Evolutionary conservation across 2,888 invertebrate genomes (phyloP).

Genomic region (Sialis lutaria): DNA sequence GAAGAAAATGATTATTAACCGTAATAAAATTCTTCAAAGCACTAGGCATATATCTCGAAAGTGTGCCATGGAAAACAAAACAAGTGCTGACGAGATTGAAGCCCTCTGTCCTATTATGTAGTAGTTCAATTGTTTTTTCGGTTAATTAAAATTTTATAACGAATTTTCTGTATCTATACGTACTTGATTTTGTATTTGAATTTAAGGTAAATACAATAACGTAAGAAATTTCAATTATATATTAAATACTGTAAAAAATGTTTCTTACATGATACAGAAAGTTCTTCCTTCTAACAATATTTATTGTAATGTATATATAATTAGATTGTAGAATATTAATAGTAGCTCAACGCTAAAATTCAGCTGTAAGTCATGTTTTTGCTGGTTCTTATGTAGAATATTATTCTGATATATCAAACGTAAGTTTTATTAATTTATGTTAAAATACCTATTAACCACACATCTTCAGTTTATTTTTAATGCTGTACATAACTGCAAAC

Average conservation of each 20-base stretch:
- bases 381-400: too few relatives aligned
- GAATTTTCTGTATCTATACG: background rate
- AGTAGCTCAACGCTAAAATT: too few relatives aligned
- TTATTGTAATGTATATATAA: constrained; percentile 1
- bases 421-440: too few relatives aligned
- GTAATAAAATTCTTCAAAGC: background rate
- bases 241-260: background rate
- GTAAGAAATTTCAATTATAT: background rate
- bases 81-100: background rate
- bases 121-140: background rate
- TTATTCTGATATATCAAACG: too few relatives aligned
- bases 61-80: background rate
- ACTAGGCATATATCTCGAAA: background rate
- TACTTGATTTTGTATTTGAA: background rate
- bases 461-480: too few relatives aligned
- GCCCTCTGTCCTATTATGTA: constrained; percentile 3
- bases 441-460: too few relatives aligned
- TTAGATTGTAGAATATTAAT: background rate
- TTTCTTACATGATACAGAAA: background rate
- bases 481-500: background rate
- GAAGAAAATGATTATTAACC: too few relatives aligned
- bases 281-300: background rate
- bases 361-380: too few relatives aligned
- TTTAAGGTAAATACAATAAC: background rate
- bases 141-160: background rate